Conservation (phyloP, 2,888 invertebrate species). For the Oligia latruncula region DNA sequence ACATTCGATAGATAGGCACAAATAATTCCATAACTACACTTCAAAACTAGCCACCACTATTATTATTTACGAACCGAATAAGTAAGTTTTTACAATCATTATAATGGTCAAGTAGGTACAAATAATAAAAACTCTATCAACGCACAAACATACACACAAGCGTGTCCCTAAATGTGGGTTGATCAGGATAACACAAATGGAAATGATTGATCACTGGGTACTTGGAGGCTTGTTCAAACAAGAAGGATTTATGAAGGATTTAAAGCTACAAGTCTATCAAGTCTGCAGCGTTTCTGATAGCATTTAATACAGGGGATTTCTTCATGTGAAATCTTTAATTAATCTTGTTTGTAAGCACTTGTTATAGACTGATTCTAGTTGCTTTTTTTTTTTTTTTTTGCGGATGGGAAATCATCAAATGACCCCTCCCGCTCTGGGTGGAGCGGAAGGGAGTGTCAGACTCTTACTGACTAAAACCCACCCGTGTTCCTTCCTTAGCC, state of each 20-base stretch:
- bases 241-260: slow-evolving; percentile 6
- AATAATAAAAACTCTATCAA: slow-evolving; percentile 37
- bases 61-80: background rate
- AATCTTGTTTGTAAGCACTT: background rate
- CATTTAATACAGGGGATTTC: background rate
- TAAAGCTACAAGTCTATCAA: background rate
- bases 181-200: slow-evolving; percentile 57
- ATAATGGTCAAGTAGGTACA: slow-evolving; percentile 14
- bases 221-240: slow-evolving; percentile 26
- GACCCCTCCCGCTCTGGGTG: no score
- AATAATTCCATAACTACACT: background rate
- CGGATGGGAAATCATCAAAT: no score
- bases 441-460: no score
- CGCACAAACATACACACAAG: background rate
- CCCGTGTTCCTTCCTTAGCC: no score
- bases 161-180: slow-evolving; percentile 42
- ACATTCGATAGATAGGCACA: background rate
- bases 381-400: no score
- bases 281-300: background rate
- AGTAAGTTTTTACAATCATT: slow-evolving; percentile 10
- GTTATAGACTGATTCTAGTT: background rate
- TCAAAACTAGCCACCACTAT: background rate
- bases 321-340: background rate
- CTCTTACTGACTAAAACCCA: no score
- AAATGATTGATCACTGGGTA: slow-evolving; percentile 55